Base-by-base conservation (phyloP, 2,797 vertebrate species). In the Columba guinea region DNA sequence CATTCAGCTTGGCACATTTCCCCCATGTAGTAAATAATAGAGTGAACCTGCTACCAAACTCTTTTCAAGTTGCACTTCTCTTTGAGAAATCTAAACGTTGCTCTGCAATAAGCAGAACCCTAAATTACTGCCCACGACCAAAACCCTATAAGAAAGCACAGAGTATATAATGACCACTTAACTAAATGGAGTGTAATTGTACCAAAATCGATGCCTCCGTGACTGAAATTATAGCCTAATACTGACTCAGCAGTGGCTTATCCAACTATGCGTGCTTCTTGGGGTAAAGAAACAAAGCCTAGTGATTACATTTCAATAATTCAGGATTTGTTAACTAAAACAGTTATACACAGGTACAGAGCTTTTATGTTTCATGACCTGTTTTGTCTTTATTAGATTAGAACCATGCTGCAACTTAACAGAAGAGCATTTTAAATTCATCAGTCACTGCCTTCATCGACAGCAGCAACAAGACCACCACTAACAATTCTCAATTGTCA, bases 241-340 rank as follows among this genome's bases (percentile, higher is more conserved):
- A 95, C 91, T 88, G 70, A 94, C 52, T 95, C 81, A 83, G 79
- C 77, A 91, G 60, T 60, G 28, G 16, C 84, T 95, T 85, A 91
- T n/a, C 74, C 37, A 94, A 71, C 81, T 75, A 44, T 4, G 9
- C 35, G 11, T n/a, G 74, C n/a, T 59, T 74, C 65, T n/a, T 21
- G 27, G n/a, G 24, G 12, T 12, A 79, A 46, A 83, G 27, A 76
- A 68, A 65, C 22, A 84, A 80, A 78, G 26, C 16, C 63, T 74
- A 30, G 56, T 14, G 4, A 91, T n/a, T 55, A 7, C 1, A 86
- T 56, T 77, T 67, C 56, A 91, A 17, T 23, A 85, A 90, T 67
- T 89, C 58, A 81, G 59, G 94, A 46, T 91, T 48, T 93, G 26
- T 81, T 64, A 80, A 69, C 52, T 71, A 74, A 76, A 46, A 23